A percentile compares a stretch with the other conserved stretches of the same genome.
Conservation (phyloP, 2,888 invertebrate species). For the Norana najaformis region DNA sequence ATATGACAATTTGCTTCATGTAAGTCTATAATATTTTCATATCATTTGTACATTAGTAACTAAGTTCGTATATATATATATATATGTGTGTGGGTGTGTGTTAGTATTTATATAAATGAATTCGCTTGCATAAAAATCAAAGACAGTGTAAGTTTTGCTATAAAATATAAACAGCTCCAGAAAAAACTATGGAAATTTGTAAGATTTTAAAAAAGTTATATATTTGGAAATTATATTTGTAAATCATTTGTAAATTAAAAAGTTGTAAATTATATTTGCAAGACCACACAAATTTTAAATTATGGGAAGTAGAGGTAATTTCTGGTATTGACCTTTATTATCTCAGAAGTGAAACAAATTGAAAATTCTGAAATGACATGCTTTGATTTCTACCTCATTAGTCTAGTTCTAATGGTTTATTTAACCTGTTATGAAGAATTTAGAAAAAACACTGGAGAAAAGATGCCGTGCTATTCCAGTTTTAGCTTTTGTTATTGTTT, state of each 20-base stretch:
- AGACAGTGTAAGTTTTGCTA: background rate
- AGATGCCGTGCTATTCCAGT: no score
- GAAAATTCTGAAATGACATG: background rate
- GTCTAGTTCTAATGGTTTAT: no score
- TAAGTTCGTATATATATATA: background rate
- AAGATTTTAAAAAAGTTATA: background rate
- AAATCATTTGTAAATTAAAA: no score
- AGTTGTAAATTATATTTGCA: background rate
- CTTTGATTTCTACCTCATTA: background rate
- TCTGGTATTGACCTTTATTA: background rate
- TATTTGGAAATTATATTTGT: background rate
- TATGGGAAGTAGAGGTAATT: background rate
- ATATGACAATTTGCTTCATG: background rate
- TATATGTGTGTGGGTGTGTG: no score
- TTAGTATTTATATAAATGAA: background rate
- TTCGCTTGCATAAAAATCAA: background rate
- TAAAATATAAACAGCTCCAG: background rate
- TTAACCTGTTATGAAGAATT: no score
- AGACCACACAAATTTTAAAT: background rate
- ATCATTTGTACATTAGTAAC: background rate
- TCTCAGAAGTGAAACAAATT: background rate
- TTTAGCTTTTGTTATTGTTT: background rate
- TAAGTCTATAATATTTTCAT: background rate
- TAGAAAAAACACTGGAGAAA: no score
- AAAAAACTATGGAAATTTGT: background rate